Evolutionary conservation across 2,888 invertebrate genomes (phyloP).

Genomic region (Monopis laevigella): DNA sequence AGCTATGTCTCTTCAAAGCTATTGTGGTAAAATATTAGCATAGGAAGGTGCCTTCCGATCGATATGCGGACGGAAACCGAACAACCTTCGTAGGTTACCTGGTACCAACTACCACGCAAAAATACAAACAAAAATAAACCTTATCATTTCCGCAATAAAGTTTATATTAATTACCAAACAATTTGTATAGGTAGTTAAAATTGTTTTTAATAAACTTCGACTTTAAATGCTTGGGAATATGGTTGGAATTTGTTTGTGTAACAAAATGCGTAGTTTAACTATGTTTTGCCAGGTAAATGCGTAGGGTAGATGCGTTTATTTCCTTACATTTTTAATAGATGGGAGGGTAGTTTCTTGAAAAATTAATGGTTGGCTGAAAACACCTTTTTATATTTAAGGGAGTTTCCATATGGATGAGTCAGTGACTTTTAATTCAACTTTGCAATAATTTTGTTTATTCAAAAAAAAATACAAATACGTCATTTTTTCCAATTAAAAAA

Average conservation of each 20-base stretch:
- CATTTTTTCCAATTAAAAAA: no score
- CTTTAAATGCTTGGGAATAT: not conserved
- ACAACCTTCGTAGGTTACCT: constrained; percentile 7
- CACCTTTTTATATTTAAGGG: no score
- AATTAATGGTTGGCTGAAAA: constrained; percentile 6
- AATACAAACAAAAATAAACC: not conserved
- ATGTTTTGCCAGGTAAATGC: constrained; percentile 1
- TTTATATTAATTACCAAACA: no score
- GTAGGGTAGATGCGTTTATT: constrained; percentile 8
- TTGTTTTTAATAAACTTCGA: no score
- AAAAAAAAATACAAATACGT: no score
- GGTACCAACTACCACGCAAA: constrained; percentile 3
- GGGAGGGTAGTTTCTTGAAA: constrained; percentile 6
- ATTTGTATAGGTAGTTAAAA: no score
- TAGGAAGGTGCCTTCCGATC: constrained; percentile 5
- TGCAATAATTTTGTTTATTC: no score
- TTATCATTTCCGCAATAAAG: no score
- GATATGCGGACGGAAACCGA: constrained; percentile 3
- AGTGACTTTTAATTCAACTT: no score
- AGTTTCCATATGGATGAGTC: no score
- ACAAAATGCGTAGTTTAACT: not conserved
- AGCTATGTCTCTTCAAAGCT: no score
- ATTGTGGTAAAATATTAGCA: no score
- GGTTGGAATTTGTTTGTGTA: not conserved
- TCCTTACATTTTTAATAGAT: constrained; percentile 8